Conservation (phyloP, 37 sponge, comb jelly and placozoan species). For the Halichondria panicea region DNA sequence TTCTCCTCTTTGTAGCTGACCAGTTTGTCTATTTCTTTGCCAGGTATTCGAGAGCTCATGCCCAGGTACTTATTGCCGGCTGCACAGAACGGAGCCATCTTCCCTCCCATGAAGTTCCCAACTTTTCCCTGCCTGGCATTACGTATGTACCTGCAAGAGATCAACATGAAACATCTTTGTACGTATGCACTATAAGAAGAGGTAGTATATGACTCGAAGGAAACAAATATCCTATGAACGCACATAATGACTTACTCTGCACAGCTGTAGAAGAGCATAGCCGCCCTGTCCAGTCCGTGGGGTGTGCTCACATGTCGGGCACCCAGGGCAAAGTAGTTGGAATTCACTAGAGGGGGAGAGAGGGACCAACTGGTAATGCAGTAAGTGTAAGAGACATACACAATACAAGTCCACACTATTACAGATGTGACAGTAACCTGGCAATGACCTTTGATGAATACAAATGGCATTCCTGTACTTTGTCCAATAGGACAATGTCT, state of each 20-base stretch:
- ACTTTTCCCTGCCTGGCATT: background rate
- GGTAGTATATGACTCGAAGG: too few species aligned
- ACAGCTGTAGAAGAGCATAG: constrained; percentile 21
- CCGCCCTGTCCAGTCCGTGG: constrained; percentile 59
- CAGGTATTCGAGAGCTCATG: constrained; percentile 37
- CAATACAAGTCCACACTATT: too few species aligned
- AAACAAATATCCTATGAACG: too few species aligned
- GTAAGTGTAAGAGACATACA: too few species aligned
- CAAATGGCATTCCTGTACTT: too few species aligned
- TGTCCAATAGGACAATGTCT: too few species aligned
- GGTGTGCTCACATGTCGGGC: background rate
- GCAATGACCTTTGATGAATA: too few species aligned
- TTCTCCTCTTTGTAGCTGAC: constrained; percentile 11
- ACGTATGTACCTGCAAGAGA: too few species aligned
- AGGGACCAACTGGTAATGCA: too few species aligned
- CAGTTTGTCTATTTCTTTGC: constrained; percentile 49
- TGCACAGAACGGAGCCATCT: constrained; percentile 49
- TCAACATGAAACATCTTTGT: too few species aligned
- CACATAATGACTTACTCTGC: background rate
- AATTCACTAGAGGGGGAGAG: constrained; percentile 53
- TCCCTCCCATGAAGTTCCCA: constrained; percentile 31
- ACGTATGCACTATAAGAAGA: too few species aligned
- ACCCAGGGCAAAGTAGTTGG: constrained; percentile 68
- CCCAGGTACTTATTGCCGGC: constrained; percentile 16
- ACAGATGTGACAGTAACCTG: too few species aligned